Evolutionary conservation across 2,888 invertebrate species (phyloP), one percentile per base, ranked within the genome.

Genomic region (Drosophila nr. perissopoda): DNA sequence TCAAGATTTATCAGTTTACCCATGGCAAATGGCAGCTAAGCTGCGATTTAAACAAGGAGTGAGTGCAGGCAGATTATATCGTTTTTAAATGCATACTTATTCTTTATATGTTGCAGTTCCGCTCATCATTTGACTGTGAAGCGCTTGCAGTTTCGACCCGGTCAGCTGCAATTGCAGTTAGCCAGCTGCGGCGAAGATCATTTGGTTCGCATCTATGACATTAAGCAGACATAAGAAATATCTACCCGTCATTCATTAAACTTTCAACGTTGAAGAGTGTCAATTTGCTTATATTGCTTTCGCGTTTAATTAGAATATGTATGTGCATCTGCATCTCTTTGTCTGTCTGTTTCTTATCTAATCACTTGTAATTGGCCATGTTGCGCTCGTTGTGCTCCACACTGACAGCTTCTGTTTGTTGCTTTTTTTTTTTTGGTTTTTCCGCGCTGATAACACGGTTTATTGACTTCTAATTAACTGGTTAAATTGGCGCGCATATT

Each of bases 91-190:
- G 29, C 21, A 18, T 38, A 38, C 65, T 54, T 64, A 70, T 65
- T 57, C 53, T 46, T 29, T 40, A 46, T 72, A 59, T 49, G 52
- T 93, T 93, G 51, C 91, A 96, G 96, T 63, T 82, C 93, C 71
- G 96, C 96, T 0, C 98, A 98, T 94, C 97, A 97, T 92, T 94
- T 96, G 70, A 94, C 96, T 0, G 96, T 98, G 2, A 96, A 94
- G 87, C 94, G 95, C 79, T 92, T 98, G 52, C 93, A 94, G 31
- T 98, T 97, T 93, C 94, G 95, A 60, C 97, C 97, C 0, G 72
- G 67, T 10, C 61, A 69, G n/a, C 4, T 4, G 46, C 58, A 27
- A 33, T 79, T 93, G n/a, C 94, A 96, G 81, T 93, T 98, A 58
- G 97, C 97, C 2, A 97, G 97, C 93, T 96, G 96, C 89, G 96